A percentile compares a stretch with the other conserved stretches of the same genome.
phyloP scores from a whole-genome alignment of 2,113 vertebrate genomes.

The Pollachius pollachius region DNA sequence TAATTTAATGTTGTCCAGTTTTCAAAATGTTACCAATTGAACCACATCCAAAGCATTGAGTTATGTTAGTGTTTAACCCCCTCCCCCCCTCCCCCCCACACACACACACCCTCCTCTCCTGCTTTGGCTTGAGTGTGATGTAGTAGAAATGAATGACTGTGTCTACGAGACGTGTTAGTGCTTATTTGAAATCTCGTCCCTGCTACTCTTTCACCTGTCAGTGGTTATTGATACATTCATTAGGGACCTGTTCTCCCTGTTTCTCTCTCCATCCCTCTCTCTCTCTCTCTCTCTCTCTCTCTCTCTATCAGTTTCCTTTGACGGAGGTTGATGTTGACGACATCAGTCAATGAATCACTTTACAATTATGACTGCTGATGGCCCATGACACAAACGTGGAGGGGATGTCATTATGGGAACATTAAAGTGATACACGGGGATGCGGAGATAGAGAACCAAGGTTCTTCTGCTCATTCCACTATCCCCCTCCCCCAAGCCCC shows the following conservation, averaged over 20 bases:
- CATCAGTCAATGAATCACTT: slow-evolving; percentile 83
- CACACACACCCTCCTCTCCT: neutral
- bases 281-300: slow-evolving; percentile 12
- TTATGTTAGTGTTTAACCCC: slow-evolving; percentile 31
- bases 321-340: slow-evolving; percentile 77
- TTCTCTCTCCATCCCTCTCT: neutral
- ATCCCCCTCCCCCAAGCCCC: slow-evolving; percentile 30
- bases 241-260: slow-evolving; percentile 75
- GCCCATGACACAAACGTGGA: slow-evolving; percentile 80
- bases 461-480: slow-evolving; percentile 25
- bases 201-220: slow-evolving; percentile 79
- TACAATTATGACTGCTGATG: slow-evolving; percentile 86
- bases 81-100: slow-evolving; percentile 27
- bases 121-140: slow-evolving; percentile 14
- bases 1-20: no score
- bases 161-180: slow-evolving; percentile 66
- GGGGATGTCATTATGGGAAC: slow-evolving; percentile 80
- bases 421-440: slow-evolving; percentile 80
- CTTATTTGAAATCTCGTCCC: slow-evolving; percentile 74
- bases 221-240: slow-evolving; percentile 83
- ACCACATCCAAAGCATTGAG: slow-evolving; percentile 35
- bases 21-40: no score
- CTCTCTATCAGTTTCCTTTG: slow-evolving; percentile 77
- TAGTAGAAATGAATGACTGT: slow-evolving; percentile 66
- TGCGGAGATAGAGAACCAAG: slow-evolving; percentile 58